A percentile compares a stretch with the other conserved stretches of the same genome.
These are phyloP conservation scores for Ciona savignyi DNA, from an alignment of 23 tunicate genomes.

Conservation along the genomic window DNA sequence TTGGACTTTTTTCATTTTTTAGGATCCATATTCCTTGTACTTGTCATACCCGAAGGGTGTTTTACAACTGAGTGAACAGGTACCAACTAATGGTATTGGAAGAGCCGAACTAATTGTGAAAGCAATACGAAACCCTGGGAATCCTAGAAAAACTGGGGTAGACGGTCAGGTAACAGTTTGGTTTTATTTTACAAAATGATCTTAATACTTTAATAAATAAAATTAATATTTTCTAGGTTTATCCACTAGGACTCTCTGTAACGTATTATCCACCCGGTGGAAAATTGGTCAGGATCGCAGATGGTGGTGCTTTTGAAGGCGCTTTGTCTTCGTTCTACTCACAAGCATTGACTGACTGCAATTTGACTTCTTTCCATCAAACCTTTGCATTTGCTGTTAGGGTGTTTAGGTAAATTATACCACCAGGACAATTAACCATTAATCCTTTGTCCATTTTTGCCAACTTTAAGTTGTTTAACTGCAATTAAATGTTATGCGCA, in stretches of 20 bases:
- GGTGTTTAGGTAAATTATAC: neutral
- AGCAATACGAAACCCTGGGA: conserved; percentile 29
- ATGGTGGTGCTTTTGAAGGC: neutral
- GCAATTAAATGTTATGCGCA: no score
- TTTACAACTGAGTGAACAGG: neutral
- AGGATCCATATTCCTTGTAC: neutral
- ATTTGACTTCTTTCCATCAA: neutral
- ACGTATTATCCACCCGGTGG: neutral
- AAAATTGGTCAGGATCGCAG: neutral
- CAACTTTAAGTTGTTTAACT: no score
- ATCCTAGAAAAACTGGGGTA: conserved; percentile 29
- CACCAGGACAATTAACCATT: no score
- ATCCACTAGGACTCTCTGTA: neutral
- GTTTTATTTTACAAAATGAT: no score
- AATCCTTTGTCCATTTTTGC: no score
- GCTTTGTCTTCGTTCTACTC: neutral
- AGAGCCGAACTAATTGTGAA: conserved; percentile 8
- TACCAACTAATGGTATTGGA: conserved; percentile 19
- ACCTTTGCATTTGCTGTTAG: neutral
- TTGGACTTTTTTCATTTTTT: no score
- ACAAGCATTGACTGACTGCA: neutral
- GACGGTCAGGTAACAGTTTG: conserved; percentile 35
- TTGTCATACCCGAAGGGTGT: conserved; percentile 2
- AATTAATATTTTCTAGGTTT: neutral
- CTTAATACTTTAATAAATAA: no score